These are phyloP conservation scores for Globodera rostochiensis DNA, from an alignment of 1,140 invertebrate genomes.

Conservation along the genomic window DNA sequence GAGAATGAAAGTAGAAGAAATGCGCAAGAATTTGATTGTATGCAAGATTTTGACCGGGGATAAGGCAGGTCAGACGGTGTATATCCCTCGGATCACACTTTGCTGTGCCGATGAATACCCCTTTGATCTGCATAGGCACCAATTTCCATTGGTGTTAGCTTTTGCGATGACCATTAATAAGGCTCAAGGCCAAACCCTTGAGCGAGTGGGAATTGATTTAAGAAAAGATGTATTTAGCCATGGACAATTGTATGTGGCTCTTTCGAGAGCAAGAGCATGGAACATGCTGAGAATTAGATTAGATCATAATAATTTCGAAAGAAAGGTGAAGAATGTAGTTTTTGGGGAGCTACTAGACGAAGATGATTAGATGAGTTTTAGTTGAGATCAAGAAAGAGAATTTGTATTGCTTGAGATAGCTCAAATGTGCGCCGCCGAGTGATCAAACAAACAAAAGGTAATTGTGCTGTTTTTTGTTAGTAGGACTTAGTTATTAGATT, in stretches of 20 bases:
- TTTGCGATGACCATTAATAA: too few relatives aligned
- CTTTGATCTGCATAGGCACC: background rate
- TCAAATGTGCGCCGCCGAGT: too few relatives aligned
- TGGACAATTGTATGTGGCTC: constrained; percentile 60
- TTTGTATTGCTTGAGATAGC: too few relatives aligned
- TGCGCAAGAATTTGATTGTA: constrained; percentile 28
- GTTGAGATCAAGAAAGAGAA: too few relatives aligned
- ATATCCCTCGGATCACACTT: constrained; percentile 39
- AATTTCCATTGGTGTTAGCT: too few relatives aligned
- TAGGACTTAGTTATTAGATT: too few relatives aligned
- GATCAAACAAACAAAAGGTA: too few relatives aligned
- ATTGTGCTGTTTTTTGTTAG: too few relatives aligned
- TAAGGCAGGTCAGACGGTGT: constrained; percentile 25
- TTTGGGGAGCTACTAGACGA: constrained; percentile 28
- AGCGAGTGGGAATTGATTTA: too few relatives aligned
- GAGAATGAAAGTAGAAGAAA: constrained; percentile 32
- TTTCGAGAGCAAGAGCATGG: constrained; percentile 31
- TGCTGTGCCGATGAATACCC: constrained; percentile 18
- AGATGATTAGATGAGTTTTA: background rate
- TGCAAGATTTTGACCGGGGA: constrained; percentile 45
- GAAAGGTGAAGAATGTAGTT: constrained; percentile 33
- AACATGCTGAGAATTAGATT: constrained; percentile 25
- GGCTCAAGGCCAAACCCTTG: too few relatives aligned
- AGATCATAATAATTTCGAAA: constrained; percentile 22
- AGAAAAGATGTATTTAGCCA: too few relatives aligned